phyloP scores from a whole-genome alignment of 2,113 vertebrate species.

The Takifugu bimaculatus region DNA sequence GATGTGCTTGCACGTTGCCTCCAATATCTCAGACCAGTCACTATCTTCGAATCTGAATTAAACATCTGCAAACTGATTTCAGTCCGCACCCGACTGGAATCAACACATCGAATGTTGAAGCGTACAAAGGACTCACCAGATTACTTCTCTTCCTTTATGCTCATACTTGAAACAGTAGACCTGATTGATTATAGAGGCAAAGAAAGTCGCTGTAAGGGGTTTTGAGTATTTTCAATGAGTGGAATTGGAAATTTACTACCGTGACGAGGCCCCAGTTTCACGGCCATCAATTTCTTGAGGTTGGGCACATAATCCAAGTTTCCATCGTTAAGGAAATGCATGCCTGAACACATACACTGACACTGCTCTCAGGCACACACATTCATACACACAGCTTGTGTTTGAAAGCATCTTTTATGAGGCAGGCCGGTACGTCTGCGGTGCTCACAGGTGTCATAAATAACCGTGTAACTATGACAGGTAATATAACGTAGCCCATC shows the following conservation, averaged over 20 bases:
- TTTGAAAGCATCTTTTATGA: conserved; percentile 43
- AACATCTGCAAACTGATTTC: too few relatives aligned
- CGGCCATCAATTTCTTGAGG: conserved; percentile 63
- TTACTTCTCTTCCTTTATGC: conserved; percentile 5
- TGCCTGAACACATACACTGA: conserved; percentile 34
- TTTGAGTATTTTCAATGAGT: conserved; percentile 56
- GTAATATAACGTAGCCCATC: conserved; percentile 48
- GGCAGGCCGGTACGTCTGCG: conserved; percentile 17
- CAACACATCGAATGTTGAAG: too few relatives aligned
- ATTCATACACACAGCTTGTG: conserved; percentile 14
- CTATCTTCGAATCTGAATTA: too few relatives aligned
- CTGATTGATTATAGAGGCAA: conserved; percentile 40
- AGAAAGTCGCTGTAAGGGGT: conserved; percentile 33
- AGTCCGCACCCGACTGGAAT: too few relatives aligned
- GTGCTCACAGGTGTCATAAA: conserved; percentile 45
- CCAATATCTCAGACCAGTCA: too few relatives aligned
- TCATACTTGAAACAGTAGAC: conserved; percentile 32
- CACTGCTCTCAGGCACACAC: neutral
- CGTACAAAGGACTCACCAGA: neutral
- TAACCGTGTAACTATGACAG: conserved; percentile 43
- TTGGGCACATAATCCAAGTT: conserved; percentile 59
- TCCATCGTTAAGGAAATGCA: conserved; percentile 66
- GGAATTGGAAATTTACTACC: conserved; percentile 60
- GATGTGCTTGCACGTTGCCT: neutral
- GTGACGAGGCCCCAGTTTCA: conserved; percentile 49